These are phyloP conservation scores for Drosophila acutilabella DNA, from an alignment of 2,888 invertebrate genomes.

Conservation along the genomic window DNA sequence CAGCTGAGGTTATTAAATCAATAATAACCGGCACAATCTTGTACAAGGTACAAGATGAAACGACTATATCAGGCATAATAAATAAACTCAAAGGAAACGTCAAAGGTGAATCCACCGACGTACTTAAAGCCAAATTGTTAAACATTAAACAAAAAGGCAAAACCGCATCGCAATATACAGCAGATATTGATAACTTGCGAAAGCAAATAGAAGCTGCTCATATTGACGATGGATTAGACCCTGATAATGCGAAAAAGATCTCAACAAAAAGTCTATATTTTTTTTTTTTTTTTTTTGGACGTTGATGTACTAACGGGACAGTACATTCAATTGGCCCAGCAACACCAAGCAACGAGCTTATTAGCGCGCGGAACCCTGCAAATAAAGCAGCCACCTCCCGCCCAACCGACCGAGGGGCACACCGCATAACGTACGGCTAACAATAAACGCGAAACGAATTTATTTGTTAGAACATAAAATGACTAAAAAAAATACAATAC, in stretches of 20 bases:
- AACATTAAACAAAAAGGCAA: conserved; percentile 11
- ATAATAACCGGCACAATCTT: neutral
- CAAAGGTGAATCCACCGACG: conserved; percentile 3
- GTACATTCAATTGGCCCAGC: too few species aligned
- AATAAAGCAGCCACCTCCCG: too few species aligned
- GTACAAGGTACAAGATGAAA: too few species aligned
- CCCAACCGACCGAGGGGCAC: too few species aligned
- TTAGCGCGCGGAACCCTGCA: too few species aligned
- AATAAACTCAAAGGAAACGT: conserved; percentile 5
- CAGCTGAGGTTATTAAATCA: conserved; percentile 9
- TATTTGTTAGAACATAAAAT: too few species aligned
- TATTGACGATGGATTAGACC: neutral
- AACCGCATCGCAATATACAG: conserved; percentile 7
- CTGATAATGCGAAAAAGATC: neutral
- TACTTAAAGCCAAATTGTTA: conserved; percentile 6
- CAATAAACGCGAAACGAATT: too few species aligned
- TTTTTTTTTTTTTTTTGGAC: too few species aligned
- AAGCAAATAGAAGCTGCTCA: neutral
- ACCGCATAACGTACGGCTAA: too few species aligned
- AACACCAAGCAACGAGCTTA: too few species aligned
- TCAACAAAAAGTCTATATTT: neutral
- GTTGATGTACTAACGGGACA: too few species aligned
- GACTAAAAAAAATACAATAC: too few species aligned
- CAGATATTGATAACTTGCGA: conserved; percentile 8
- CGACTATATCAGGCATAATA: conserved; percentile 5